phyloP scores from a whole-genome alignment of 2,113 vertebrate genomes.

The Corvus cornix region DNA sequence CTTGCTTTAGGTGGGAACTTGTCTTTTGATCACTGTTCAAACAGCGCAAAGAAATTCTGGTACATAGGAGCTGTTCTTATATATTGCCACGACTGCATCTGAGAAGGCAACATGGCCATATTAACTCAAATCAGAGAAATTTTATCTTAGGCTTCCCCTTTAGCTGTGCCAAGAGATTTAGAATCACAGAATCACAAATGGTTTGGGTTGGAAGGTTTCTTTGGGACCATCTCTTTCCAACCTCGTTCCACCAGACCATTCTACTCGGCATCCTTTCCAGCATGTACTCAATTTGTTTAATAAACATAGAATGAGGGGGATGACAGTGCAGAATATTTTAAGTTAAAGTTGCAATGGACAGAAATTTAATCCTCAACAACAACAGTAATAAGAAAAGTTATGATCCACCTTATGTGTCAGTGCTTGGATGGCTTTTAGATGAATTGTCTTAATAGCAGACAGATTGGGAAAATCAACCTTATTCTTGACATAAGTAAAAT shows the following conservation, averaged over 20 bases:
- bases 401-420: neutral
- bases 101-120: rapidly evolving
- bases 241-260: neutral
- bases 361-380: neutral
- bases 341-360: neutral
- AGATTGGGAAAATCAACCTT: neutral
- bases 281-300: rapidly evolving
- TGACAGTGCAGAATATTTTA: neutral
- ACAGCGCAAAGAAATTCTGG: neutral
- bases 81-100: neutral
- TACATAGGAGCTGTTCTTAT: neutral
- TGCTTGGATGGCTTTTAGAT: neutral
- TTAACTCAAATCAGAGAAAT: neutral
- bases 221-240: neutral
- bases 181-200: neutral
- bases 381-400: neutral
- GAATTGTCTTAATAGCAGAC: neutral
- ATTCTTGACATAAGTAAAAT: neutral
- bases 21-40: neutral
- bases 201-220: neutral
- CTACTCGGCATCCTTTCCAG: neutral
- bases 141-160: neutral
- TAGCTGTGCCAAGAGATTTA: neutral
- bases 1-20: neutral
- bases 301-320: neutral